Percentiles rank a stretch among this genome's conserved stretches.
phyloP scores from a whole-genome alignment of 2,888 invertebrate genomes.

The Dinocampus coccinellae region DNA sequence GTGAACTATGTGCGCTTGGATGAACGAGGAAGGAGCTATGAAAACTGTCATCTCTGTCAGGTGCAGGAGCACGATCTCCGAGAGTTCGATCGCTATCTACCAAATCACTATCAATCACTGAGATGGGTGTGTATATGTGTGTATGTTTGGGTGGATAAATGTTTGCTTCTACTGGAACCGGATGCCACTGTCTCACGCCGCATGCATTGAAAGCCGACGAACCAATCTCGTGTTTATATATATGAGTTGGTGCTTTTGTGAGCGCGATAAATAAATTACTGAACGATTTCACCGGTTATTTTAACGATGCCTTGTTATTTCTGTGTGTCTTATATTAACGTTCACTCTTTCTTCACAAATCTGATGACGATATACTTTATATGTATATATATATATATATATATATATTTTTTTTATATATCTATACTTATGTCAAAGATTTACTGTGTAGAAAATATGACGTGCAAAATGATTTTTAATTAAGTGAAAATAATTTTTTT shows the following conservation, averaged over 20 bases:
- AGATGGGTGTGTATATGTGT: neutral
- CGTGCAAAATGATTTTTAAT: neutral
- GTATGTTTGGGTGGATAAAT: neutral
- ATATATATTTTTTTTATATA: neutral
- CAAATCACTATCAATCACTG: conserved; percentile 65
- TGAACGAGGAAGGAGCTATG: conserved; percentile 14
- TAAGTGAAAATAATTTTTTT: neutral
- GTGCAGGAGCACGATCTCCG: conserved; percentile 46
- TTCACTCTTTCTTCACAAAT: neutral
- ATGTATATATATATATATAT: neutral
- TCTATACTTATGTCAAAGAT: neutral
- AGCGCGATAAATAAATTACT: conserved; percentile 57
- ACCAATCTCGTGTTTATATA: conserved; percentile 1
- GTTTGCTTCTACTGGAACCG: conserved; percentile 48
- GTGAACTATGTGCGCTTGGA: neutral
- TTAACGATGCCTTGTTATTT: conserved; percentile 45
- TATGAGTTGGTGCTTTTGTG: conserved; percentile 39
- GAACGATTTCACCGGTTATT: conserved; percentile 40
- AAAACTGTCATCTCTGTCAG: conserved; percentile 49
- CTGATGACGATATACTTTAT: neutral
- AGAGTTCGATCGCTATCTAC: conserved; percentile 60
- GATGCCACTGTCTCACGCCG: conserved; percentile 44
- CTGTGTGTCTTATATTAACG: neutral
- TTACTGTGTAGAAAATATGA: neutral
- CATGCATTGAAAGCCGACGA: conserved; percentile 1